A percentile compares a stretch with the other conserved stretches of the same genome.
These are phyloP conservation scores for Pipistrellus kuhlii DNA, from an alignment of 2,797 vertebrate genomes.

Conservation along the genomic window DNA sequence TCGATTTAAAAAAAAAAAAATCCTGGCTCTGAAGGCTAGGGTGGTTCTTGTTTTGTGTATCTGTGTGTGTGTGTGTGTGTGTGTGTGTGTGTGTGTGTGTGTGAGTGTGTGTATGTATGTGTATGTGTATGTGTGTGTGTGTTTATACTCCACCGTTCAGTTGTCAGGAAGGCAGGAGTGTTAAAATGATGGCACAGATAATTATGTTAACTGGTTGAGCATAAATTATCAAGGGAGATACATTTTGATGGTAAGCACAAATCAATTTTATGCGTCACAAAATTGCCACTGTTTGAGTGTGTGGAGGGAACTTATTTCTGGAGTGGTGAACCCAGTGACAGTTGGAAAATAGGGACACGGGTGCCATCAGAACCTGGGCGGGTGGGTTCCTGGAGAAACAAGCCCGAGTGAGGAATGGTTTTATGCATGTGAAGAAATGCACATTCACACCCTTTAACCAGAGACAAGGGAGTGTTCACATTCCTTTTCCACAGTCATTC, in stretches of 20 bases:
- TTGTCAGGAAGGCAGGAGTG: slow-evolving; percentile 76
- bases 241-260: slow-evolving; percentile 83
- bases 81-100: background rate
- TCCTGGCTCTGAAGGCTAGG: slow-evolving; percentile 80
- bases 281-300: slow-evolving; percentile 76
- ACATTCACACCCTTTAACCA: slow-evolving; percentile 65
- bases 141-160: slow-evolving; percentile 77
- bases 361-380: slow-evolving; percentile 40
- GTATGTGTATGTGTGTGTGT: background rate
- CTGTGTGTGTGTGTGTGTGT: background rate
- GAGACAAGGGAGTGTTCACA: background rate
- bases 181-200: slow-evolving; percentile 84
- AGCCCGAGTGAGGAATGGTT: slow-evolving; percentile 31
- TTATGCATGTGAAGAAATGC: slow-evolving; percentile 73
- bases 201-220: slow-evolving; percentile 85
- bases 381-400: background rate
- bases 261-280: slow-evolving; percentile 83
- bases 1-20: slow-evolving; percentile 76
- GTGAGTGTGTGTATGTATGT: background rate
- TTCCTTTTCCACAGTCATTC: background rate
- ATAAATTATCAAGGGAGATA: slow-evolving; percentile 82
- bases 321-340: slow-evolving; percentile 24
- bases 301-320: slow-evolving; percentile 82
- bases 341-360: slow-evolving; percentile 74
- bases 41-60: slow-evolving; percentile 71